Evolutionary conservation across 2,113 vertebrate genomes (phyloP).

Genomic region (Cinclus cinclus): DNA sequence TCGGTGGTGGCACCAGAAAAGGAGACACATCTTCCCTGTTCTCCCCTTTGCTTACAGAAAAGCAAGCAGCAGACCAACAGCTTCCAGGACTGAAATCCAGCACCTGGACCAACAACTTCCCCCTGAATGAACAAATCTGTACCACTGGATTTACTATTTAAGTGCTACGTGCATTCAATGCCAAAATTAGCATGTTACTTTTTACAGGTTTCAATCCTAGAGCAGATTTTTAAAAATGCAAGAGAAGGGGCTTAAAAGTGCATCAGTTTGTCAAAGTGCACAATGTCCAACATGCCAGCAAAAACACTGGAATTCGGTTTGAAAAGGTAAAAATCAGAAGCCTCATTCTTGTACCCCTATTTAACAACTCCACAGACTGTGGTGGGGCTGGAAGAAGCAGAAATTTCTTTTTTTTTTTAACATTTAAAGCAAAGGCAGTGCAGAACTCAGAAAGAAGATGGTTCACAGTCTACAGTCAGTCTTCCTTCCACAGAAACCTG

Average conservation of each 20-base stretch:
- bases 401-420: neutral
- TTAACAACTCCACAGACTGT: neutral
- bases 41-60: neutral
- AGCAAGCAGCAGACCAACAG: neutral
- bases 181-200: neutral
- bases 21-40: neutral
- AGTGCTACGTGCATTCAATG: accelerated
- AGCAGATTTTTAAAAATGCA: neutral
- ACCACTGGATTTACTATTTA: neutral
- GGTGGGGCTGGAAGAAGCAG: neutral
- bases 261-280: neutral
- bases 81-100: neutral
- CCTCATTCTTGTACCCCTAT: neutral
- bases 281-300: neutral
- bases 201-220: neutral
- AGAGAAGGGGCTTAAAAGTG: neutral
- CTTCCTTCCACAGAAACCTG: neutral
- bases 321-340: neutral
- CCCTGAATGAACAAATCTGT: neutral
- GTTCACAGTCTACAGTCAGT: neutral
- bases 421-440: neutral
- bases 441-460: neutral
- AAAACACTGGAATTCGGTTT: neutral
- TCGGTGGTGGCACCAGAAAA: neutral
- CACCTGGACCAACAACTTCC: neutral